phyloP scores from a whole-genome alignment of 2,888 invertebrate species.

The Toxonevra muliebris region DNA sequence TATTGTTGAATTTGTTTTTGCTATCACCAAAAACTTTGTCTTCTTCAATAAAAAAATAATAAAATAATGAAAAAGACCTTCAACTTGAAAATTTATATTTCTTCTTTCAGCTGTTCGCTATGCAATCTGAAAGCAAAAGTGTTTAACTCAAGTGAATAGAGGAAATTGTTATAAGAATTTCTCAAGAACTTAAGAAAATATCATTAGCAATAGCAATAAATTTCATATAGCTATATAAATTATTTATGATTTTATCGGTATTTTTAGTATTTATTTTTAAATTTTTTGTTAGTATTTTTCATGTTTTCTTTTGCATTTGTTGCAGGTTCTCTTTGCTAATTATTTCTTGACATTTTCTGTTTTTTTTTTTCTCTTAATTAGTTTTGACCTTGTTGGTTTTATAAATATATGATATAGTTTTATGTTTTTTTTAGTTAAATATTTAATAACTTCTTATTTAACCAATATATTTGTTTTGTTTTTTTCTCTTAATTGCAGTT shows the following conservation, averaged over 20 bases:
- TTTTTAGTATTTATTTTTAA: constrained; percentile 11
- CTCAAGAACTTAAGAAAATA: no score
- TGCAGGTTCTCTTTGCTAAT: no score
- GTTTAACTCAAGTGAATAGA: background rate
- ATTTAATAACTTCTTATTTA: no score
- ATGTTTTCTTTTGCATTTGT: no score
- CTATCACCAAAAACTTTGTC: background rate
- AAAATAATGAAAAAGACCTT: constrained; percentile 25
- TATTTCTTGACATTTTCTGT: background rate
- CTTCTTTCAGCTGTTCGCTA: constrained; percentile 15
- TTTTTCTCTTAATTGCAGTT: background rate
- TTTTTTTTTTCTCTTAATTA: background rate
- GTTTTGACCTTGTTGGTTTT: background rate
- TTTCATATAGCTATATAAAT: no score
- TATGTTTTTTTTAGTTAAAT: background rate
- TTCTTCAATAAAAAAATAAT: constrained; percentile 9
- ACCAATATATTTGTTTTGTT: no score
- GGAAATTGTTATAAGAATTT: no score
- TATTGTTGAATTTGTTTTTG: no score
- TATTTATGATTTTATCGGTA: background rate
- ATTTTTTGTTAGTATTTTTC: background rate
- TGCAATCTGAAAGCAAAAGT: constrained; percentile 2
- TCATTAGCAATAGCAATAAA: no score
- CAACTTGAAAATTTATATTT: constrained; percentile 34
- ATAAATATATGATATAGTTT: background rate